Conservation (phyloP, 1,140 invertebrate genomes). For the Orchestia grillus region DNA sequence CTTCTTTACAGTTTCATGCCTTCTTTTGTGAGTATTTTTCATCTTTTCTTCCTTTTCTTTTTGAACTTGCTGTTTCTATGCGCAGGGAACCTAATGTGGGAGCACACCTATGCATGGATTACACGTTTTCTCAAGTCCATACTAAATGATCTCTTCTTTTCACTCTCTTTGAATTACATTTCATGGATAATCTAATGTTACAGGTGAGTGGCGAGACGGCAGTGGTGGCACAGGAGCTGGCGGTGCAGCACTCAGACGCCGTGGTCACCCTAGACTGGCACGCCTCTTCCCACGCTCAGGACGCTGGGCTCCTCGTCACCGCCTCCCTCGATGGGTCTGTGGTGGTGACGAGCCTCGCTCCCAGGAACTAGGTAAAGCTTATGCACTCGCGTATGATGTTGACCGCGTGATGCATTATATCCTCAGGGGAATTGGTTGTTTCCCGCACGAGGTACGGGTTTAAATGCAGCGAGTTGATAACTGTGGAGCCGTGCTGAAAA, state of each 20-base stretch:
- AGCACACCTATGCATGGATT: too few relatives aligned
- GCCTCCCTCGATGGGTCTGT: conserved; percentile 30
- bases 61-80: too few relatives aligned
- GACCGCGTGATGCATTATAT: not conserved
- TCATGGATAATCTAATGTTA: not conserved
- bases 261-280: conserved; percentile 39
- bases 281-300: not conserved
- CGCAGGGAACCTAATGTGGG: too few relatives aligned
- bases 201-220: conserved; percentile 13
- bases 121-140: too few relatives aligned
- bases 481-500: too few relatives aligned
- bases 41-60: too few relatives aligned
- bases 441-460: not conserved
- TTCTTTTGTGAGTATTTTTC: too few relatives aligned
- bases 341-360: not conserved
- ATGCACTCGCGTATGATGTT: not conserved
- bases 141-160: too few relatives aligned
- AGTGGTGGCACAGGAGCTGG: conserved; percentile 1
- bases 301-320: not conserved
- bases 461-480: too few relatives aligned
- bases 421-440: not conserved
- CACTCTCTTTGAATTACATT: too few relatives aligned
- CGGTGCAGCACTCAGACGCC: not conserved
- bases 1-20: too few relatives aligned
- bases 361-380: not conserved